These are phyloP conservation scores for Phytoseiulus persimilis DNA, from an alignment of 2,888 invertebrate genomes.

Conservation along the genomic window DNA sequence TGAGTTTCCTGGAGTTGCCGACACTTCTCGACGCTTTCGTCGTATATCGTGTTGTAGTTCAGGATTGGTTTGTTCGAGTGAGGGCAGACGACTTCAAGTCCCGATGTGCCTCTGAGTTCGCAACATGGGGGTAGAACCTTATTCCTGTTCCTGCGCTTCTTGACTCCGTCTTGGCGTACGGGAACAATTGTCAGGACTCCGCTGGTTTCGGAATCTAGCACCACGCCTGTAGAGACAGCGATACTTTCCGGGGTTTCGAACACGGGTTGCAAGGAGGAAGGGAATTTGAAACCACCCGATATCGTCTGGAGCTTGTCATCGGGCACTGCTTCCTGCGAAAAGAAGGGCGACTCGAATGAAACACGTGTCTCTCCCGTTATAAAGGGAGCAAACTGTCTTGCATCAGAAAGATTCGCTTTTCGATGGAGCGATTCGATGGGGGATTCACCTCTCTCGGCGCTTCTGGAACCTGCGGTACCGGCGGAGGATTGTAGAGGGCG, in stretches of 20 bases:
- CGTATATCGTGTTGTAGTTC: conserved; percentile 12
- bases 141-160: conserved; percentile 19
- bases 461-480: neutral
- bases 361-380: too few relatives aligned
- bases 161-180: conserved; percentile 31
- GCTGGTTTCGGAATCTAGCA: conserved; percentile 11
- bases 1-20: conserved; percentile 32
- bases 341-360: neutral
- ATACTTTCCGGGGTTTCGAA: conserved; percentile 29
- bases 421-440: neutral
- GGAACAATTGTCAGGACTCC: conserved; percentile 33
- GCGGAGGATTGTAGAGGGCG: conserved; percentile 16
- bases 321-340: neutral
- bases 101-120: conserved; percentile 17
- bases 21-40: neutral
- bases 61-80: conserved; percentile 31
- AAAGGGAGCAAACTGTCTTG: too few relatives aligned
- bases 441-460: neutral
- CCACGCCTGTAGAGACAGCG: conserved; percentile 8
- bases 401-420: too few relatives aligned
- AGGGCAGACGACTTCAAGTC: conserved; percentile 24
- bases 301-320: conserved; percentile 25
- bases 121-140: conserved; percentile 21
- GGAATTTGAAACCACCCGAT: conserved; percentile 21
- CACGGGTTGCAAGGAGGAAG: conserved; percentile 17